phyloP scores from a whole-genome alignment of 1,140 invertebrate species.

The Monomorium pharaonis region DNA sequence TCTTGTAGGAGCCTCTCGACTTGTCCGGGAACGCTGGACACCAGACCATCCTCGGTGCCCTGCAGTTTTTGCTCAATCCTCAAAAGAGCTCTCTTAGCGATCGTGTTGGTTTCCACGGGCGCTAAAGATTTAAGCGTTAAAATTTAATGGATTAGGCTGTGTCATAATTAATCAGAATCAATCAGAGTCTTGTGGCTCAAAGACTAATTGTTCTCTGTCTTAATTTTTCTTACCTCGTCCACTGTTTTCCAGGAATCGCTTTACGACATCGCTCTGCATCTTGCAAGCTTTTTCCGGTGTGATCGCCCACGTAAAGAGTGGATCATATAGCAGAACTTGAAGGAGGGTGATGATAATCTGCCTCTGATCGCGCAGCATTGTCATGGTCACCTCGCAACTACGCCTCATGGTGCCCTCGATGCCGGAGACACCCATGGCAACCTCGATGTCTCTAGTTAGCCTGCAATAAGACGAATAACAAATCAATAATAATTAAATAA shows the following conservation, averaged over 20 bases:
- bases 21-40: conserved; percentile 90
- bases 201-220: neutral
- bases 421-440: conserved; percentile 95
- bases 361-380: conserved; percentile 91
- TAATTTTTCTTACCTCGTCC: conserved; percentile 25
- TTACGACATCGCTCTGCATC: conserved; percentile 75
- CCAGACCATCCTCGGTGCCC: conserved; percentile 91
- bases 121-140: conserved; percentile 66
- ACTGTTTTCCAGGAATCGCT: neutral
- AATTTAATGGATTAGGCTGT: neutral
- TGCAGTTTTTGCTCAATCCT: conserved; percentile 93
- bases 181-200: neutral
- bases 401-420: conserved; percentile 95
- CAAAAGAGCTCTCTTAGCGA: conserved; percentile 92
- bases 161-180: neutral
- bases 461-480: conserved; percentile 78
- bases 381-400: conserved; percentile 95
- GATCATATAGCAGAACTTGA: conserved; percentile 97
- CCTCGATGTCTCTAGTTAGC: conserved; percentile 95
- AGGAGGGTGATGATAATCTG: conserved; percentile 95
- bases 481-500: too few species aligned
- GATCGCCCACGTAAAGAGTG: conserved; percentile 94
- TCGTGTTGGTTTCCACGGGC: conserved; percentile 86
- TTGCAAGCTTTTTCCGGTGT: conserved; percentile 86
- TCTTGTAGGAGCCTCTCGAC: conserved; percentile 93